Conservation (phyloP, 2,797 vertebrate species). For the Melanotaenia trifasciata region DNA sequence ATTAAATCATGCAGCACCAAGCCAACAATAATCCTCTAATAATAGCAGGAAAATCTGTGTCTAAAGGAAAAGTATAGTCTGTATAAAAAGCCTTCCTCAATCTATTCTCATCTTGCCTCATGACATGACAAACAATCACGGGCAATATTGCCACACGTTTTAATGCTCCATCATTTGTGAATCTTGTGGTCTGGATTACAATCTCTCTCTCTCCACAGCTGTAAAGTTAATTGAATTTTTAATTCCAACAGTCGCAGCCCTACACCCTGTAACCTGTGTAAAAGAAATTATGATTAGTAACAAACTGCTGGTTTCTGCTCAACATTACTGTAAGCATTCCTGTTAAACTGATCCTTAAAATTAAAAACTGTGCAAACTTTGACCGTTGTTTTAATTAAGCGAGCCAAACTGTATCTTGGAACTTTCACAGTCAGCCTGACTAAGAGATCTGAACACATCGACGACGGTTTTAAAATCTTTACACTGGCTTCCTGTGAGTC, state of each 20-base stretch:
- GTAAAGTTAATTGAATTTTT: not conserved
- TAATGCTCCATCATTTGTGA: not conserved
- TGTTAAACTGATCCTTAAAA: not conserved
- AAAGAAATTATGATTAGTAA: not conserved
- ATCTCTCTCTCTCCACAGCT: not conserved
- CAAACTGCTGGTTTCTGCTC: not conserved
- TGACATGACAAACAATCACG: constrained; percentile 14
- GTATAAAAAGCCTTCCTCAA: constrained; percentile 38
- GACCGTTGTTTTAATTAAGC: not conserved
- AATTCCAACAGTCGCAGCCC: not conserved
- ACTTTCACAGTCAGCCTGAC: not conserved
- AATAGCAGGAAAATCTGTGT: constrained; percentile 9
- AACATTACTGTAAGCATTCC: not conserved
- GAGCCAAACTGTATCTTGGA: not conserved
- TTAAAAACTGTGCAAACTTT: too few relatives aligned
- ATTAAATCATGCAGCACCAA: not conserved
- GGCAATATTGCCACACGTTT: constrained; percentile 36
- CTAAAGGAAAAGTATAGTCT: constrained; percentile 10
- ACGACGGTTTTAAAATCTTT: too few relatives aligned
- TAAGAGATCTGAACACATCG: too few relatives aligned
- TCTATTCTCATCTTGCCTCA: constrained; percentile 52
- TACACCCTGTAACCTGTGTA: not conserved
- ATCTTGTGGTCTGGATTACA: constrained; percentile 7
- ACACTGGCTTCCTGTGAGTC: too few relatives aligned
- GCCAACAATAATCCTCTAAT: constrained; percentile 1